Base-by-base conservation (phyloP, 2,888 invertebrate genomes). In the Carabus problematicus region DNA sequence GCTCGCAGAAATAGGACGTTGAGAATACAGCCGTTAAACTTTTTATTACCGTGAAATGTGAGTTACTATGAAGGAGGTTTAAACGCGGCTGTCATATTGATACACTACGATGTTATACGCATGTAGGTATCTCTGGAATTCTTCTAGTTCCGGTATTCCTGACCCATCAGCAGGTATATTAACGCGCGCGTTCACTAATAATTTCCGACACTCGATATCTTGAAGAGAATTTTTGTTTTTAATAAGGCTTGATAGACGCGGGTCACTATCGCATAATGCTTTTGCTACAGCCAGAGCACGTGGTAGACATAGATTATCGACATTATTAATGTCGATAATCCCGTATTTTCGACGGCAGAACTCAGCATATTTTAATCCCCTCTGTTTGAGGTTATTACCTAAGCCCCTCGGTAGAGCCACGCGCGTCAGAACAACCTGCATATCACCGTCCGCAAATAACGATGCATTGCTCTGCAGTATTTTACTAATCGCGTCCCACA, bases 11-110 rank as follows among this genome's bases (percentile, higher is more conserved):
- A 42, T 70, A 70, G 19, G 19, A 19, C 45, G 66, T 67, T 9
- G 16, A 39, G 47, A 70, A 70, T 9, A 56, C 66, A 0, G 61
- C 71, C 4, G 75, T 75, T 4, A 76, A 55, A n/a, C 72, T 73
- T 0, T 41, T 58, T 18, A 64, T 55, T 4, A 55, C 55, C 1
- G 39, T 42, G n/a, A 40, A 55, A 64, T 54, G 75, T 0, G 64
- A 49, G 1, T 76, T 40, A 43, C 73, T 70, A 69, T 70, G 72
- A 0, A 76, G 18, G 8, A 76, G 58, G 71, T 76, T 75, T n/a
- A 75, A 12, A 41, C 59, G 45, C 18, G 9, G 8, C 45, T 14
- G 7, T 14, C 45, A 45, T 12, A 45, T 9, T 2, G n/a, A 29
- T 73, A 73, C 1, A 72, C 73, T 0, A 56, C 56, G 12, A 73